These are phyloP conservation scores for Alouatta caraya DNA, from an alignment of 2,797 vertebrate species.

Conservation along the genomic window DNA sequence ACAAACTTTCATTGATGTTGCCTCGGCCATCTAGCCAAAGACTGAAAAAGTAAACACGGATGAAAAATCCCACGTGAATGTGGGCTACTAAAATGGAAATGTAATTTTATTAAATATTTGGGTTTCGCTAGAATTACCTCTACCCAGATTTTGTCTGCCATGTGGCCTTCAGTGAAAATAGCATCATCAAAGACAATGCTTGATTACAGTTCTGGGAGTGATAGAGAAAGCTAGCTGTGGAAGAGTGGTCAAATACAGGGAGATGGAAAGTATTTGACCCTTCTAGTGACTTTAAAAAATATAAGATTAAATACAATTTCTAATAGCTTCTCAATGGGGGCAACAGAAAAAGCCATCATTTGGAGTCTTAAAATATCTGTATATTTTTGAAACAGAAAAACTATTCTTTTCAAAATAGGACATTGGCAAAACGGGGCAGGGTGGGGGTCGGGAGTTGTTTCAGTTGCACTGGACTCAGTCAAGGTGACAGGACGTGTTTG, in stretches of 20 bases:
- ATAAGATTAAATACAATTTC: neutral
- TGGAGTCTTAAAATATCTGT: neutral
- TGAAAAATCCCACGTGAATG: accelerated
- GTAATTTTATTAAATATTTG: accelerated
- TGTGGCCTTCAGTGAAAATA: accelerated
- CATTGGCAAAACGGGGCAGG: accelerated
- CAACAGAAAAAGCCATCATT: neutral
- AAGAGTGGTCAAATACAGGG: neutral
- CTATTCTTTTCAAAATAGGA: neutral
- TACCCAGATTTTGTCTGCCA: neutral
- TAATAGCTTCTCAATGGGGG: neutral
- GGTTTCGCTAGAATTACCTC: neutral
- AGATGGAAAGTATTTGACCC: neutral
- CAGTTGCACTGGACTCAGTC: accelerated
- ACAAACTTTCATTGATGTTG: accelerated
- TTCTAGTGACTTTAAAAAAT: neutral
- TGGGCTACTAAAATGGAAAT: neutral
- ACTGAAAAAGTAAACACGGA: neutral
- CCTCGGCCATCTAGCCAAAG: neutral
- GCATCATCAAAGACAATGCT: neutral
- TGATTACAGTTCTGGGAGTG: too few relatives aligned
- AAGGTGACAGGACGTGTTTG: neutral
- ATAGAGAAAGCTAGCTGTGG: accelerated
- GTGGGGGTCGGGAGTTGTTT: accelerated
- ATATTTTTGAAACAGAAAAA: neutral